Conservation (phyloP, 1,140 invertebrate genomes). For the Maniola jurtina region DNA sequence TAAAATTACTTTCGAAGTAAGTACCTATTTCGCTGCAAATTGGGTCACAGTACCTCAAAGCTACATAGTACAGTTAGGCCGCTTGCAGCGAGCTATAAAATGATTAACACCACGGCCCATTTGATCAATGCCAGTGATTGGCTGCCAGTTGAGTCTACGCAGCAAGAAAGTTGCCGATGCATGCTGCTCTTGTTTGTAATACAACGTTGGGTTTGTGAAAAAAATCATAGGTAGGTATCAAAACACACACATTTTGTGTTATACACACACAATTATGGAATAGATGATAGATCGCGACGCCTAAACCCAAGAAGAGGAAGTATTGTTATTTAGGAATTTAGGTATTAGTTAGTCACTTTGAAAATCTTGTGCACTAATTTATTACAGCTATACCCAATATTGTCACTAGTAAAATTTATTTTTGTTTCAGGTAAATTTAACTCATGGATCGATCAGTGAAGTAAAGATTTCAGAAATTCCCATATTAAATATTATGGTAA, state of each 20-base stretch:
- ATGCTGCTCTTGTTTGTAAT: slow-evolving; percentile 14
- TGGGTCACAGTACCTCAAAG: slow-evolving; percentile 5
- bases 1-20: too few relatives aligned
- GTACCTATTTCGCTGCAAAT: not conserved
- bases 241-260: too few relatives aligned
- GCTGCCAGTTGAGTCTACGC: slow-evolving; percentile 5
- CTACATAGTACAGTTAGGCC: slow-evolving; percentile 29
- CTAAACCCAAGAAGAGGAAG: too few relatives aligned
- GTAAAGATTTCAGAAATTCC: not conserved
- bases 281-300: too few relatives aligned
- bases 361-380: too few relatives aligned
- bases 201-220: not conserved
- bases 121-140: slow-evolving; percentile 48
- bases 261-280: too few relatives aligned
- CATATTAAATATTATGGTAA: not conserved
- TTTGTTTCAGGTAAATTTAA: slow-evolving; percentile 8
- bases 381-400: too few relatives aligned
- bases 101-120: slow-evolving; percentile 39
- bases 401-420: not conserved
- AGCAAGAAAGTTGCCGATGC: slow-evolving; percentile 23
- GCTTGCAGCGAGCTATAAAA: slow-evolving; percentile 25
- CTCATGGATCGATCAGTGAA: too few relatives aligned
- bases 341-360: too few relatives aligned
- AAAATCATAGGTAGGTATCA: not conserved
- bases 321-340: too few relatives aligned